Conservation (phyloP, 2,113 vertebrate genomes). For the Apus apus region DNA sequence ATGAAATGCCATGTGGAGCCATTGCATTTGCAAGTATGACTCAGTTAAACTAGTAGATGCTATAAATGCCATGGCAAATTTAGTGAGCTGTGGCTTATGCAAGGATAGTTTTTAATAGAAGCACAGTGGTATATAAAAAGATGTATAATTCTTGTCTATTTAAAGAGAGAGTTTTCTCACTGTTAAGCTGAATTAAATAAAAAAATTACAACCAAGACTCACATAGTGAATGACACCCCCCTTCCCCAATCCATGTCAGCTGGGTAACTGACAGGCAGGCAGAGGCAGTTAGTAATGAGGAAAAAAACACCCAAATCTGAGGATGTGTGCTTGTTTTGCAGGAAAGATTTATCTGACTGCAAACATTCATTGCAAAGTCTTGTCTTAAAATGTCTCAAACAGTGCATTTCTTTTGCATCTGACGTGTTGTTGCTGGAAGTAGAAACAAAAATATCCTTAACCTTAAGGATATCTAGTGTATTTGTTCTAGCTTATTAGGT, state of each 20-base stretch:
- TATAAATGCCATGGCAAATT: background rate
- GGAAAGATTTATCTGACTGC: background rate
- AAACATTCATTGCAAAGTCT: background rate
- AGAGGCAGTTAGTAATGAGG: background rate
- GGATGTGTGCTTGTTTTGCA: background rate
- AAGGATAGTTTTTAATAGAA: background rate
- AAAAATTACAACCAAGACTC: background rate
- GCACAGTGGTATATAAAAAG: background rate
- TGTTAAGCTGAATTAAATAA: background rate
- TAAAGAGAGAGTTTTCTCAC: background rate
- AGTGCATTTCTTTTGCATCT: background rate
- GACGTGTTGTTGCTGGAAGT: background rate
- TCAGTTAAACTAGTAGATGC: background rate
- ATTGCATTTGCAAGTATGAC: background rate
- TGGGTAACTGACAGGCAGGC: background rate
- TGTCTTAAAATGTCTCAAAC: background rate
- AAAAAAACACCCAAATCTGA: background rate
- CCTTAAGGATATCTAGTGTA: background rate
- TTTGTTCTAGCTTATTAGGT: background rate
- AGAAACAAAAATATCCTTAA: background rate
- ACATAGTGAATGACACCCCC: background rate
- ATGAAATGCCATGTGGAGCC: background rate
- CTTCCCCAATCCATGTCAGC: background rate
- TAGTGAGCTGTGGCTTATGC: background rate
- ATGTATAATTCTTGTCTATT: background rate